These are phyloP conservation scores for Paralichthys olivaceus DNA, from an alignment of 2,113 vertebrate genomes.

Conservation along the genomic window DNA sequence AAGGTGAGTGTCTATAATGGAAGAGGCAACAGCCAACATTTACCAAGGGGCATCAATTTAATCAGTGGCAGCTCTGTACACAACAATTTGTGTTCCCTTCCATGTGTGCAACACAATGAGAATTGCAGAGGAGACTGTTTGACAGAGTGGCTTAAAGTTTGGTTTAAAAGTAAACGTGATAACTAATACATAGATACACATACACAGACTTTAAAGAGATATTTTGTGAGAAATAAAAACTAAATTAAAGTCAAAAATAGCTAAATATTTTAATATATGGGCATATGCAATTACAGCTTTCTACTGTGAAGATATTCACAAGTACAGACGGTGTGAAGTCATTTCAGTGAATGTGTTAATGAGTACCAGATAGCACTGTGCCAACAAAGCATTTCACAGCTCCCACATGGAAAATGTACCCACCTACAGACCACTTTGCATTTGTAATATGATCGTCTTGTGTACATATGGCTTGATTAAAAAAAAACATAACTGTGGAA, in stretches of 20 bases:
- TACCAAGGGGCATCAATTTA: too few species aligned
- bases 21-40: too few species aligned
- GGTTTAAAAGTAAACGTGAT: too few species aligned
- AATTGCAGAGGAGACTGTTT: too few species aligned
- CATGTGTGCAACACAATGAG: too few species aligned
- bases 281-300: constrained; percentile 29
- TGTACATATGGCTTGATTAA: neutral
- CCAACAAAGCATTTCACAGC: constrained; percentile 41
- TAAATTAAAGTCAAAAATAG: neutral
- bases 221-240: neutral
- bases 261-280: constrained; percentile 8
- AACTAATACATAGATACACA: too few species aligned
- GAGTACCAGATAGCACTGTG: constrained; percentile 23
- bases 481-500: neutral
- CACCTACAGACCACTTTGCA: constrained; percentile 23
- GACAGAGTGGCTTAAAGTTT: too few species aligned
- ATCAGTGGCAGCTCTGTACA: too few species aligned
- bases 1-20: too few species aligned
- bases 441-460: neutral
- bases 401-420: constrained; percentile 23
- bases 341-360: constrained; percentile 58
- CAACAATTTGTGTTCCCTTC: too few species aligned
- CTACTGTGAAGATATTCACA: constrained; percentile 47
- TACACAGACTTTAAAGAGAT: neutral
- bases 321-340: constrained; percentile 51